Evolutionary conservation across 2,113 vertebrate species (phyloP).

Genomic region (Nematolebias whitei): DNA sequence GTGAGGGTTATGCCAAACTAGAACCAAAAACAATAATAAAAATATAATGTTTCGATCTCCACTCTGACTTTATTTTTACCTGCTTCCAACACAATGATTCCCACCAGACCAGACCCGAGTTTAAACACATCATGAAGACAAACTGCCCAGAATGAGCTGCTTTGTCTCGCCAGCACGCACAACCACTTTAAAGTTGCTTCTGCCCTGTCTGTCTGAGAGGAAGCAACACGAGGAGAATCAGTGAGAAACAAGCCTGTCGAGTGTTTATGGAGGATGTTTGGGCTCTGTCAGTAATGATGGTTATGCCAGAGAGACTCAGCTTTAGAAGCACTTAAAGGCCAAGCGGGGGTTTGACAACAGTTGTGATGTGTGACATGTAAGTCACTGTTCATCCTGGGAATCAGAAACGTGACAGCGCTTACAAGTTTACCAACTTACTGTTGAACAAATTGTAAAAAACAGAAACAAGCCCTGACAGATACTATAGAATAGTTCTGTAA

Average conservation of each 20-base stretch:
- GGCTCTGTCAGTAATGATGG: constrained; percentile 59
- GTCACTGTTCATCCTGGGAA: constrained; percentile 30
- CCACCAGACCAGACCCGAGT: constrained; percentile 9
- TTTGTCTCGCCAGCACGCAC: constrained; percentile 19
- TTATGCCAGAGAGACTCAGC: constrained; percentile 39
- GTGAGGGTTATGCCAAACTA: constrained; percentile 25
- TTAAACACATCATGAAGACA: constrained; percentile 23
- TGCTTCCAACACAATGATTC: not conserved
- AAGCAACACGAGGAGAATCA: constrained; percentile 24
- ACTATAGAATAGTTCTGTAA: no score
- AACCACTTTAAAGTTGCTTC: constrained; percentile 29
- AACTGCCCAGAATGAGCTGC: constrained; percentile 20
- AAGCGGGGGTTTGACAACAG: constrained; percentile 37
- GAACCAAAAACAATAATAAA: constrained; percentile 12
- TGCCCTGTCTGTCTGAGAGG: constrained; percentile 20
- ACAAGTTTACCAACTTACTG: constrained; percentile 42
- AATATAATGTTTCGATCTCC: constrained; percentile 49
- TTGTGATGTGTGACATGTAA: constrained; percentile 20
- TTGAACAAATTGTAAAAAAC: no score
- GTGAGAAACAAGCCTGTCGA: constrained; percentile 6
- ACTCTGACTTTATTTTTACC: constrained; percentile 26
- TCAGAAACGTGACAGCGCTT: constrained; percentile 33
- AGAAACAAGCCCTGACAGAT: not conserved
- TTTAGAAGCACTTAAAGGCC: constrained; percentile 50
- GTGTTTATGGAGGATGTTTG: constrained; percentile 34